Conservation (phyloP, 1,140 invertebrate species). For the Polypedilum vanderplanki region DNA sequence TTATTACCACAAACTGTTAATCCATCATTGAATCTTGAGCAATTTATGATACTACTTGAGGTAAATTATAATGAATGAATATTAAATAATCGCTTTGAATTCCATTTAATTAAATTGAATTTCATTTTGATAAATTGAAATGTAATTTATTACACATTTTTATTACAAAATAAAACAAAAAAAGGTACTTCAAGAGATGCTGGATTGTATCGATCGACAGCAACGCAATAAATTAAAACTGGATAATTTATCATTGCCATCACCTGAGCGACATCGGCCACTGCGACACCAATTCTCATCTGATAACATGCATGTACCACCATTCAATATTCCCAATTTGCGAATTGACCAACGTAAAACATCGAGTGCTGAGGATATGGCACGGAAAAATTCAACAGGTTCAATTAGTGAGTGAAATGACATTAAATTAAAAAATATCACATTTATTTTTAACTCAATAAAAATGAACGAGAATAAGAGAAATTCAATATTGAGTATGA, state of each 20-base stretch:
- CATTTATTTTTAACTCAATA: too few species aligned
- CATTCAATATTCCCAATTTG: conserved; percentile 78
- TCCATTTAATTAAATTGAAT: too few species aligned
- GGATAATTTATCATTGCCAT: conserved; percentile 66
- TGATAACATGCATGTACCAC: conserved; percentile 75
- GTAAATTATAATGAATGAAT: conserved; percentile 44
- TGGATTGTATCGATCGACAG: conserved; percentile 83
- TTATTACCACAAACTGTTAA: conserved; percentile 89
- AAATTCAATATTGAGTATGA: too few species aligned
- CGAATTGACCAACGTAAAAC: conserved; percentile 78
- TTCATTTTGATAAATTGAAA: neutral
- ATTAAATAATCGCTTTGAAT: too few species aligned
- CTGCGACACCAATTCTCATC: conserved; percentile 76
- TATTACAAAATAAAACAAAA: neutral
- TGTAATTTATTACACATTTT: neutral
- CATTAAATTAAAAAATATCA: too few species aligned
- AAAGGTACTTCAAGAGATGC: conserved; percentile 81
- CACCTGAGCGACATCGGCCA: conserved; percentile 65
- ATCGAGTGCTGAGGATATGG: conserved; percentile 82
- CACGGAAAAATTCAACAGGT: conserved; percentile 72
- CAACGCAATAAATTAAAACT: conserved; percentile 77
- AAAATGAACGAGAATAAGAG: too few species aligned
- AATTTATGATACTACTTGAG: conserved; percentile 79
- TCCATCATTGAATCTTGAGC: conserved; percentile 79
- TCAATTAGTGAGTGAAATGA: conserved; percentile 31